These are phyloP conservation scores for Drosophila dives DNA, from an alignment of 2,888 invertebrate genomes.

Conservation along the genomic window DNA sequence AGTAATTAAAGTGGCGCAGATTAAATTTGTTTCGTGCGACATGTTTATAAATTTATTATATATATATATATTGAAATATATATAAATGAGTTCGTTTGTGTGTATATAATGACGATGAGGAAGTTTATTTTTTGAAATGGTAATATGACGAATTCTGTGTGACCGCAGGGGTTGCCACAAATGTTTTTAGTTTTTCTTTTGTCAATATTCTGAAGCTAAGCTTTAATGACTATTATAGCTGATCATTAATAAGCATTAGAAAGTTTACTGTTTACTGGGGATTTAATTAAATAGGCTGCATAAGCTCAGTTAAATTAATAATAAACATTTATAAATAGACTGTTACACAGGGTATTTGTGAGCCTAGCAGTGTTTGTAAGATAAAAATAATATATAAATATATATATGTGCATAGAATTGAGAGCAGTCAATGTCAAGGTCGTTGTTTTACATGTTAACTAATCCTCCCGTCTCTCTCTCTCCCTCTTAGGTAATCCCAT, in stretches of 20 bases:
- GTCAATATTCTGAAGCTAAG: slow-evolving; percentile 4
- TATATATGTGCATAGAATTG: slow-evolving; percentile 17
- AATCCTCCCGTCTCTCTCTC: slow-evolving; percentile 2
- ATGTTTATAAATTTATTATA: slow-evolving; percentile 5
- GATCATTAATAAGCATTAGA: neutral
- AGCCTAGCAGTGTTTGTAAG: slow-evolving; percentile 1
- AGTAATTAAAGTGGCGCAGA: slow-evolving; percentile 64
- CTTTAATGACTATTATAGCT: neutral
- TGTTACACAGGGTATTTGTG: slow-evolving; percentile 1
- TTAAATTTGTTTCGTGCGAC: slow-evolving; percentile 52
- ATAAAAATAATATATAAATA: too few relatives aligned
- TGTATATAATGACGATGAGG: slow-evolving; percentile 11
- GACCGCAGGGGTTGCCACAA: slow-evolving; percentile 5
- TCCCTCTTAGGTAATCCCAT: slow-evolving; percentile 85
- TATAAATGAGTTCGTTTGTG: neutral
- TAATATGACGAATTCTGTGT: slow-evolving; percentile 15
- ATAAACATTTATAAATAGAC: too few relatives aligned
- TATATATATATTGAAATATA: neutral
- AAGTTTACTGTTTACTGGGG: neutral
- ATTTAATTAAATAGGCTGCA: too few relatives aligned
- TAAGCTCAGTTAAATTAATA: too few relatives aligned
- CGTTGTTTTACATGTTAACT: slow-evolving; percentile 33
- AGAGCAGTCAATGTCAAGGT: slow-evolving; percentile 53
- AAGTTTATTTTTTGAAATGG: slow-evolving; percentile 12
- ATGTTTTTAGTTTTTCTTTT: neutral